Evolutionary conservation across 1,140 invertebrate species (phyloP), one percentile per base, ranked within the genome.

Genomic region (Babylonia areolata): DNA sequence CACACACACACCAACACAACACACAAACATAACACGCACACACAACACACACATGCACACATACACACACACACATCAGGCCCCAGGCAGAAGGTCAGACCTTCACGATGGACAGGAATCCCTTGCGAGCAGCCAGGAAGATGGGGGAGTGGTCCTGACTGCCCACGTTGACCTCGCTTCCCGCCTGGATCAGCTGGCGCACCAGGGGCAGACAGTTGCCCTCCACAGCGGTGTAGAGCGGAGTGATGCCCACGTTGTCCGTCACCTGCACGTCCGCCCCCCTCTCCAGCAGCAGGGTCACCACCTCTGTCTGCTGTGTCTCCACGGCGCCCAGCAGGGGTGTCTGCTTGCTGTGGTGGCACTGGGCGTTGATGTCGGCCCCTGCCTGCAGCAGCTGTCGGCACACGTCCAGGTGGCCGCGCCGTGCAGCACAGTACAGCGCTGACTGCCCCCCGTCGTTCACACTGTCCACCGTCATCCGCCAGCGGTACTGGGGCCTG

Each of bases 81-180:
- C n/a, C n/a, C n/a, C n/a, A n/a, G n/a, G n/a, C n/a, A n/a, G n/a
- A n/a, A n/a, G 9, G 9, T 35, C 69, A 86, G 87, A 90, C 91
- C 89, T 91, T 84, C 6, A 90, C 89, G 80, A 90, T 88, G 40
- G 89, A 79, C n/a, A 90, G 83, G 69, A 87, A 87, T 37, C 89
- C 89, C 31, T 87, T 88, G 84, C 91, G 89, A 17, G 91, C 89
- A 33, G 91, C 90, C 17, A 91, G 84, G 51, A 92, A 92, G 20
- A 92, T 54, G 0, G 91, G 91, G 15, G 90, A 84, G 87, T 92
- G 91, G 73, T 92, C 91, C 78, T 92, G 91, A 88, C 91, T 92
- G 3, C 91, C 91, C 58, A 91, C 86, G 77, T 92, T 89, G 2
- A 91, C 89, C 85, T 91, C 91, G 89, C 90, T 90, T 0, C 88